Percentiles rank a stretch among this genome's conserved stretches.
Evolutionary conservation across 23 tunicate genomes (phyloP).

Genomic region (Botrylloides violaceus): DNA sequence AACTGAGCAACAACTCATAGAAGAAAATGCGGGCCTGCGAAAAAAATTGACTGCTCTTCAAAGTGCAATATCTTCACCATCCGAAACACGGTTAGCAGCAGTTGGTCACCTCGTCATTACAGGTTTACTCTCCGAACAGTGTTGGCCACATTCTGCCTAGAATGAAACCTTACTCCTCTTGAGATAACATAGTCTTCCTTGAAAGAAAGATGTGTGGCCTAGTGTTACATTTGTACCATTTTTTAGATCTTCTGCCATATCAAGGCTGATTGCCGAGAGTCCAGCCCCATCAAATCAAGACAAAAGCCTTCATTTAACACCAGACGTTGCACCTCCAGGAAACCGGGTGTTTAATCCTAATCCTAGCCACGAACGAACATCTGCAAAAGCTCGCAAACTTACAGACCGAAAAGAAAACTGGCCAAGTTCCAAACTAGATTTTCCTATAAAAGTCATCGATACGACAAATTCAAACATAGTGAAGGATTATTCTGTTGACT

Average conservation of each 20-base stretch:
- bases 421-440: not conserved
- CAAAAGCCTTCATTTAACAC: no score
- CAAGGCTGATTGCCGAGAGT: slow-evolving; percentile 69
- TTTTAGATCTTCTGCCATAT: slow-evolving; percentile 50
- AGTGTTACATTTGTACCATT: no score
- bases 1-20: slow-evolving; percentile 38
- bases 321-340: not conserved
- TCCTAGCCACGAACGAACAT: not conserved
- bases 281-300: slow-evolving; percentile 81
- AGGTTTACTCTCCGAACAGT: no score
- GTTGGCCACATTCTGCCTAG: no score
- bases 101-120: no score
- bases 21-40: slow-evolving; percentile 53
- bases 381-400: slow-evolving; percentile 37
- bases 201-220: no score
- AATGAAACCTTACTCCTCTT: no score
- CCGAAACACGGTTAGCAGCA: slow-evolving; percentile 43
- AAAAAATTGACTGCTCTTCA: slow-evolving; percentile 49
- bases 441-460: not conserved
- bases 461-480: not conserved
- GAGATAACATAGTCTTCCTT: no score
- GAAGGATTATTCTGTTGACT: not conserved
- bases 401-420: slow-evolving; percentile 3
- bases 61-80: slow-evolving; percentile 66
- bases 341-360: not conserved